Conservation (phyloP, 2,888 invertebrate genomes). For the Volucella inanis region DNA sequence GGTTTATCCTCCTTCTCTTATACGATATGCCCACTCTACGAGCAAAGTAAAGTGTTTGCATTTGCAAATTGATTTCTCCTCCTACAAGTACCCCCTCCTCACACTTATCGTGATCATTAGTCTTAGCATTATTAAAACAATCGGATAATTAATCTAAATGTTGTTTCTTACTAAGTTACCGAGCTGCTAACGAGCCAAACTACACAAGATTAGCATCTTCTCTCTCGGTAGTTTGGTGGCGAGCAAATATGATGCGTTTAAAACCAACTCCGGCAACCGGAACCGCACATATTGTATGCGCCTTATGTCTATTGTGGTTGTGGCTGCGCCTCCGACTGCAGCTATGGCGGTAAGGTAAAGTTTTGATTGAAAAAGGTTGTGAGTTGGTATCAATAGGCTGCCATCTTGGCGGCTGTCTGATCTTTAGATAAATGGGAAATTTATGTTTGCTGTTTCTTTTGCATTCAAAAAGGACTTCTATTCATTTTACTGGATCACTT, state of each 20-base stretch:
- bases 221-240: slow-evolving; percentile 39
- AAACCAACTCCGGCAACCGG: slow-evolving; percentile 34
- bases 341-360: slow-evolving; percentile 8
- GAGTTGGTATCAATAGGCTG: slow-evolving; percentile 52
- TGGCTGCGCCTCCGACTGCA: background rate
- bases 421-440: slow-evolving; percentile 66
- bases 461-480: slow-evolving; percentile 48
- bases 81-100: slow-evolving; percentile 54
- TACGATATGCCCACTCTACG: slow-evolving; percentile 13
- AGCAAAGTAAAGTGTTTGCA: slow-evolving; percentile 58
- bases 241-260: slow-evolving; percentile 58
- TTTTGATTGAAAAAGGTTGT: slow-evolving; percentile 65
- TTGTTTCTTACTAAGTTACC: slow-evolving; percentile 56
- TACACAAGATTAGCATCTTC: slow-evolving; percentile 62
- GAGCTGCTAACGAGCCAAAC: slow-evolving; percentile 69
- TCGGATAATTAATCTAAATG: slow-evolving; percentile 74
- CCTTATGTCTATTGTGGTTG: slow-evolving; percentile 35
- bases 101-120: slow-evolving; percentile 67
- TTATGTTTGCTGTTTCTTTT: slow-evolving; percentile 51
- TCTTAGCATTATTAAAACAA: slow-evolving; percentile 67
- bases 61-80: slow-evolving; percentile 74
- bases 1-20: background rate
- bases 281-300: slow-evolving; percentile 31
- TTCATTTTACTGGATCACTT: slow-evolving; percentile 54
- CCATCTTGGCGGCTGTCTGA: slow-evolving; percentile 54